Evolutionary conservation across 2,113 vertebrate genomes (phyloP).

Genomic region (Neolamprologus longior): DNA sequence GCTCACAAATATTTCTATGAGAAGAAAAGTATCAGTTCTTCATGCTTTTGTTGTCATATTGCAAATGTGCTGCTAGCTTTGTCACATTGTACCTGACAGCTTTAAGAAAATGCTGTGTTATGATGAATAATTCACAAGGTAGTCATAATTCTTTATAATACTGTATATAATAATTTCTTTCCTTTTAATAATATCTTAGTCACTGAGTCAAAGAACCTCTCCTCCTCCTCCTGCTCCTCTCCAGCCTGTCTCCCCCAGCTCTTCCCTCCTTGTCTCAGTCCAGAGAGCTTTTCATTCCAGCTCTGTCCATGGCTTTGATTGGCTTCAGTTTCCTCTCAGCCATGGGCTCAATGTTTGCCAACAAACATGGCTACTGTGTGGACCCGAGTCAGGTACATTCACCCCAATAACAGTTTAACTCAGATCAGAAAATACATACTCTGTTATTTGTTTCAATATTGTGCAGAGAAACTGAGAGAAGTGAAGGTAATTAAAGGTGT

Average conservation of each 20-base stretch:
- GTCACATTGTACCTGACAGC: neutral
- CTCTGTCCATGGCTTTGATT: constrained; percentile 33
- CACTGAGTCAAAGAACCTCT: neutral
- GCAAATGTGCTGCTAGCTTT: neutral
- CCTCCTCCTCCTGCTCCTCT: neutral
- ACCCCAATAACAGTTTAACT: neutral
- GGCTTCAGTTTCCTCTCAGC: constrained; percentile 41
- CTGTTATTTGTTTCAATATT: neutral
- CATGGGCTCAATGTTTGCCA: constrained; percentile 22
- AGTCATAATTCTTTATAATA: neutral
- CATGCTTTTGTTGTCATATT: neutral
- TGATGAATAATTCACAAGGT: neutral
- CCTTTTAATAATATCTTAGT: neutral
- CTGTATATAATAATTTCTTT: neutral
- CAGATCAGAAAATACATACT: neutral
- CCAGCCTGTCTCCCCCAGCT: constrained; percentile 15
- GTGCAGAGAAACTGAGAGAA: neutral
- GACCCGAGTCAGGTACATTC: constrained; percentile 25
- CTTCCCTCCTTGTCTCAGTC: constrained; percentile 28
- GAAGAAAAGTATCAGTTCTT: neutral
- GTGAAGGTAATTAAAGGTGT: neutral
- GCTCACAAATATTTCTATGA: neutral
- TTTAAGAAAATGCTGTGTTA: neutral
- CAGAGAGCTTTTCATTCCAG: constrained; percentile 31
- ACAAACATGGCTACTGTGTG: constrained; percentile 12